phyloP scores from a whole-genome alignment of 2,797 vertebrate genomes.

The Steatocranus sp. region DNA sequence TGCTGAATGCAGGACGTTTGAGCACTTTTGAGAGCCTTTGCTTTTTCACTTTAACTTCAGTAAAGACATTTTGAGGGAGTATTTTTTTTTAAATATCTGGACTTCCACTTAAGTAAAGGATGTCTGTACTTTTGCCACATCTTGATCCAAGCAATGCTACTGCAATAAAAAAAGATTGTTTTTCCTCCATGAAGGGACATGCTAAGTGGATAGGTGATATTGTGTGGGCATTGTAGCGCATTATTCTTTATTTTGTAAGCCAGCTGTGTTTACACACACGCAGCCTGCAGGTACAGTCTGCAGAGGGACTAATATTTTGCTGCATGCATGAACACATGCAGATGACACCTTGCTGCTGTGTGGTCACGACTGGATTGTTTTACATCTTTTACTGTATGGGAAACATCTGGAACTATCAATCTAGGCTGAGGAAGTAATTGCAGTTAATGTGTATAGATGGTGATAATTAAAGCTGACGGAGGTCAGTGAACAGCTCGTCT shows the following conservation, averaged over 20 bases:
- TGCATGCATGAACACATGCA: not conserved
- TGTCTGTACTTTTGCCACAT: not conserved
- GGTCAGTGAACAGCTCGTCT: not conserved
- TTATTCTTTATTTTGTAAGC: not conserved
- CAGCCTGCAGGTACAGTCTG: not conserved
- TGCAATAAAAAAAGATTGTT: not conserved
- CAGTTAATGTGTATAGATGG: not conserved
- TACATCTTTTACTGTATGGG: not conserved
- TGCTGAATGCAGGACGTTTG: not conserved
- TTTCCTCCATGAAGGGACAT: fast-evolving
- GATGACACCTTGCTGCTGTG: not conserved
- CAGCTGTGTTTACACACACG: not conserved
- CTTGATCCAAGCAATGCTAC: not conserved
- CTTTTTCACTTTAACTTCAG: not conserved
- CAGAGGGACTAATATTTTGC: not conserved
- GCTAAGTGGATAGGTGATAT: not conserved
- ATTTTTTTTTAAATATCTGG: not conserved
- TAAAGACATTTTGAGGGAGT: not conserved
- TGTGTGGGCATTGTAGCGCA: not conserved
- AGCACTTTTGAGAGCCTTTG: not conserved
- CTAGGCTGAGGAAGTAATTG: not conserved
- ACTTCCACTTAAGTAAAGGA: not conserved
- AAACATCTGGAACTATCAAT: not conserved
- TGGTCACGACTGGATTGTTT: not conserved
- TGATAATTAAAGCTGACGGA: not conserved